A percentile compares a stretch with the other conserved stretches of the same genome.
phyloP scores from a whole-genome alignment of 2,797 vertebrate genomes.

The Xiphophorus birchmanni region DNA sequence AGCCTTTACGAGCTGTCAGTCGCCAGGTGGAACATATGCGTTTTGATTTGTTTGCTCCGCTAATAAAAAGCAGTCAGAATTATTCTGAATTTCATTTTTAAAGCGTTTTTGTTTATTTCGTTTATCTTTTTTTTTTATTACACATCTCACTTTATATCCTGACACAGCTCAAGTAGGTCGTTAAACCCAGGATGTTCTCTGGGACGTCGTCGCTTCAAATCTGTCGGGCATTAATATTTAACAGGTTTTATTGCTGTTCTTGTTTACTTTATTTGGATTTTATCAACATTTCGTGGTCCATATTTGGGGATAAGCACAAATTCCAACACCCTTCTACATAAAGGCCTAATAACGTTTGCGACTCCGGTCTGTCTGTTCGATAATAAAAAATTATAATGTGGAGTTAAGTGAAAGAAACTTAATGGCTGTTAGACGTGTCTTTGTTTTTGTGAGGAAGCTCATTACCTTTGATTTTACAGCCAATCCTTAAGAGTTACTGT shows the following conservation, averaged over 20 bases:
- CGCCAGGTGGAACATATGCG: not conserved
- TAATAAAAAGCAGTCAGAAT: not conserved
- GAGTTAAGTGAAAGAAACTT: constrained; percentile 27
- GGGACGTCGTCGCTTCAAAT: constrained; percentile 57
- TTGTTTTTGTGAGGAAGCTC: constrained; percentile 42
- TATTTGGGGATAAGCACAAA: constrained; percentile 49
- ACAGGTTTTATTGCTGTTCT: constrained; percentile 47
- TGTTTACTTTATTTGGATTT: constrained; percentile 63
- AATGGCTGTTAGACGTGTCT: constrained; percentile 28
- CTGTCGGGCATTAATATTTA: constrained; percentile 70
- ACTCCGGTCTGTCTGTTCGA: constrained; percentile 60
- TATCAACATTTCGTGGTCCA: constrained; percentile 58
- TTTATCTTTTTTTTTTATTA: constrained; percentile 24
- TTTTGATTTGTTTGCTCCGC: constrained; percentile 14
- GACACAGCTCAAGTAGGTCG: constrained; percentile 40
- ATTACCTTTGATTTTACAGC: constrained; percentile 33
- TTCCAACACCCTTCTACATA: constrained; percentile 18
- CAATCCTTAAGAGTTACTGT: constrained; percentile 19
- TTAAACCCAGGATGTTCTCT: constrained; percentile 43
- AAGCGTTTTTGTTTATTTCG: not conserved
- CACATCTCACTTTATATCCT: constrained; percentile 38
- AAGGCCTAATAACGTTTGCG: constrained; percentile 53
- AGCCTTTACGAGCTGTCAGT: constrained; percentile 22
- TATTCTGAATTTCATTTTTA: not conserved
- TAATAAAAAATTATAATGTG: constrained; percentile 59